Conservation (phyloP, 2,797 vertebrate genomes). For the Ctenopoma multispine region DNA sequence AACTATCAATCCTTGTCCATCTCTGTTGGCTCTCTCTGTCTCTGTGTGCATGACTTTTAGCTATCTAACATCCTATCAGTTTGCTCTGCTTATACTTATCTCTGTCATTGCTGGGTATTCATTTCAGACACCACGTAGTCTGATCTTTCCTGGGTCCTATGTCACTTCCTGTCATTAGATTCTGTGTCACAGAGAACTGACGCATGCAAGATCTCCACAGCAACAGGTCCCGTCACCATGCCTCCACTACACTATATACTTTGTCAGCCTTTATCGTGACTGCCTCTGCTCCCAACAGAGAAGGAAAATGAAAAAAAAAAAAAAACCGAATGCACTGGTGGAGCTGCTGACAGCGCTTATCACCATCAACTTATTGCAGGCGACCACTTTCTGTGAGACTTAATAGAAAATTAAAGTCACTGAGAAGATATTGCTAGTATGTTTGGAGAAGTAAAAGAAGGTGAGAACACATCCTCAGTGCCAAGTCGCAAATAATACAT, state of each 20-base stretch:
- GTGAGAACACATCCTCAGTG: background rate
- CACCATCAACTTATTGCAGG: conserved; percentile 30
- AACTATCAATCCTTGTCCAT: conserved; percentile 25
- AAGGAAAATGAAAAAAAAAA: conserved; percentile 16
- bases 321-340: conserved; percentile 16
- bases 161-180: conserved; percentile 81
- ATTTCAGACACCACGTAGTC: conserved; percentile 79
- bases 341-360: conserved; percentile 50
- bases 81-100: conserved; percentile 64
- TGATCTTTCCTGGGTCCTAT: conserved; percentile 72
- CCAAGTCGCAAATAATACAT: conserved; percentile 43
- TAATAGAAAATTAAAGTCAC: conserved; percentile 9
- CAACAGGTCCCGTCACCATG: conserved; percentile 34
- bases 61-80: conserved; percentile 70
- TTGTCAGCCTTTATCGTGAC: background rate
- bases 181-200: conserved; percentile 68
- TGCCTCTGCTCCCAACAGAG: conserved; percentile 4
- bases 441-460: background rate
- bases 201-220: conserved; percentile 47
- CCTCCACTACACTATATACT: conserved; percentile 6
- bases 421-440: conserved; percentile 29
- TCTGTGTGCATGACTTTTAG: conserved; percentile 49
- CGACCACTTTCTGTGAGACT: conserved; percentile 10
- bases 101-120: conserved; percentile 63
- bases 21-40: conserved; percentile 8